Percentiles rank a stretch among this genome's conserved stretches.
phyloP scores from a whole-genome alignment of 2,113 vertebrate species.

The Limanda limanda region DNA sequence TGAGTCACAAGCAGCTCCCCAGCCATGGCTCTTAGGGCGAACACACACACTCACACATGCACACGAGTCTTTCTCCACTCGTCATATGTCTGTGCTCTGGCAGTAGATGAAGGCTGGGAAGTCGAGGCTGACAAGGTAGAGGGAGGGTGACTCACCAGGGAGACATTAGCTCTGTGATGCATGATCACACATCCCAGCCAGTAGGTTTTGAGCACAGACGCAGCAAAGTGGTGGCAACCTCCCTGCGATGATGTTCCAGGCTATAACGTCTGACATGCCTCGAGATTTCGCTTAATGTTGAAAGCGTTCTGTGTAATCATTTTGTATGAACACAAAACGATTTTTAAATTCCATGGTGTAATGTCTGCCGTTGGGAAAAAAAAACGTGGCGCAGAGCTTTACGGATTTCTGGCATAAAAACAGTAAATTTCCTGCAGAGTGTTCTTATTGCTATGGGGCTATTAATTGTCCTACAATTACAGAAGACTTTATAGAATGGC shows the following conservation, averaged over 20 bases:
- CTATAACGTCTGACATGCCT: conserved; percentile 35
- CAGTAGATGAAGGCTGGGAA: conserved; percentile 65
- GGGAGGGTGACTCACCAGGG: conserved; percentile 75
- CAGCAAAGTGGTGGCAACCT: conserved; percentile 52
- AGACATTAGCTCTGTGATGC: conserved; percentile 73
- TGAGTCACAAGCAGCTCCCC: conserved; percentile 12
- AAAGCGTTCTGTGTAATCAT: conserved; percentile 21
- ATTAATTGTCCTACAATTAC: conserved; percentile 1
- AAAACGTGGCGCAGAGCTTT: neutral
- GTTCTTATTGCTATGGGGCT: neutral
- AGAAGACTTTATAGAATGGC: neutral
- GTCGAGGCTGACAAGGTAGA: conserved; percentile 66
- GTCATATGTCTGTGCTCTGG: conserved; percentile 58
- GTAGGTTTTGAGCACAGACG: conserved; percentile 54
- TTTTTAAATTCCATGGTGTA: conserved; percentile 13
- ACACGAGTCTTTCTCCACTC: conserved; percentile 20
- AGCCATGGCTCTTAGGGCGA: conserved; percentile 31
- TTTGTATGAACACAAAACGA: conserved; percentile 22
- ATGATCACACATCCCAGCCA: conserved; percentile 69
- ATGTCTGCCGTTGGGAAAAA: neutral
- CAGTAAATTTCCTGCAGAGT: neutral
- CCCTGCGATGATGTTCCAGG: conserved; percentile 43
- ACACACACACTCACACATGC: neutral
- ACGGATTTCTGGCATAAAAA: conserved; percentile 17
- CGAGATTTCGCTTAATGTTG: conserved; percentile 31